phyloP scores from a whole-genome alignment of 2,113 vertebrate species.

The Rhagologus leucostigma region DNA sequence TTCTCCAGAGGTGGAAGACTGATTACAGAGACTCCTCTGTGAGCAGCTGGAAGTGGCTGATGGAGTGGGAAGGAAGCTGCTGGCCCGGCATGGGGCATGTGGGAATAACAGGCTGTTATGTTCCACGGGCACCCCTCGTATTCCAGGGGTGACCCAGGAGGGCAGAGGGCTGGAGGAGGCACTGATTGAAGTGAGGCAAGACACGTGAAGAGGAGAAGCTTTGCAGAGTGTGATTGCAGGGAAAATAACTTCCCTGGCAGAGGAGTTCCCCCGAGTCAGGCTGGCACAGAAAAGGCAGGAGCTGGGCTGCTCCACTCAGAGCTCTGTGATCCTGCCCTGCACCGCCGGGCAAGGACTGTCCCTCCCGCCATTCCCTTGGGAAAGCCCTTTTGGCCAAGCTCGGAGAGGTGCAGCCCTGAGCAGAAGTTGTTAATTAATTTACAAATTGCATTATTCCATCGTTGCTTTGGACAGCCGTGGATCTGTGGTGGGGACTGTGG shows the following conservation, averaged over 20 bases:
- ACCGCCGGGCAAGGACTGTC: no score
- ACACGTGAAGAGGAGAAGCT: neutral
- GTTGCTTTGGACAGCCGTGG: neutral
- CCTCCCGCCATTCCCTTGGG: neutral
- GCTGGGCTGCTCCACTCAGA: rapidly evolving
- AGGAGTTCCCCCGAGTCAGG: neutral
- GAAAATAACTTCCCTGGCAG: neutral
- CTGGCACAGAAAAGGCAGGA: neutral
- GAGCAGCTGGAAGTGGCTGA: neutral
- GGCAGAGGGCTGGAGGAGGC: neutral
- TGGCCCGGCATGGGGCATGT: neutral
- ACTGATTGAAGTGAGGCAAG: neutral
- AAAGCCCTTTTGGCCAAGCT: neutral
- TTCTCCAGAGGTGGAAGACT: neutral
- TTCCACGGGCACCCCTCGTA: neutral
- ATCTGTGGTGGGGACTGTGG: neutral
- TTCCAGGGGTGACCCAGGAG: neutral
- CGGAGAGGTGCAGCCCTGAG: neutral
- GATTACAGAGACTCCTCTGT: neutral
- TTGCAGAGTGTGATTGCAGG: neutral
- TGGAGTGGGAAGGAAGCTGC: neutral
- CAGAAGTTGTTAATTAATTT: neutral
- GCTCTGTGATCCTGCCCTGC: neutral
- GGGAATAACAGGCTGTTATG: neutral
- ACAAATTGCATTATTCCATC: neutral